Conservation (phyloP, 2,113 vertebrate species). For the Acrocephalus kingi region DNA sequence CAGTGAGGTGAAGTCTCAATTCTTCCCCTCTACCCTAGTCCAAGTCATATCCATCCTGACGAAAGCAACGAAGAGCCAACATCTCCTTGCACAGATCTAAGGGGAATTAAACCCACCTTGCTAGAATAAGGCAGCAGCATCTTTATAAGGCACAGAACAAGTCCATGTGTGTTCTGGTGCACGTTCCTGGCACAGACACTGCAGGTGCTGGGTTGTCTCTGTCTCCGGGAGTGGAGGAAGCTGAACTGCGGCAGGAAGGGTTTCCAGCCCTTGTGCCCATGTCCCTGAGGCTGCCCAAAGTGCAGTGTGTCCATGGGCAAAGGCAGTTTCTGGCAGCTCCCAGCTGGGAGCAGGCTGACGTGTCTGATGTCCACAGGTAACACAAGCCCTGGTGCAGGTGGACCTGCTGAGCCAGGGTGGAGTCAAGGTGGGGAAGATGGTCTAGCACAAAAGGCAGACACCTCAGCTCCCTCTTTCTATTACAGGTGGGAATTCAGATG, state of each 20-base stretch:
- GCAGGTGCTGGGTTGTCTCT: background rate
- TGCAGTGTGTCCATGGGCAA: accelerated
- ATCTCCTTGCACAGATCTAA: background rate
- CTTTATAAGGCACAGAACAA: background rate
- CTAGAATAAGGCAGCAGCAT: background rate
- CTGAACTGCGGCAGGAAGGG: background rate
- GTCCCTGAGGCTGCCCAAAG: background rate
- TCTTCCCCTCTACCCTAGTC: background rate
- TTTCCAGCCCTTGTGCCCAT: background rate
- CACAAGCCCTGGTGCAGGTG: background rate
- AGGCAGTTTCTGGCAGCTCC: background rate
- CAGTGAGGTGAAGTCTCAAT: background rate
- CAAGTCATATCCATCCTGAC: background rate
- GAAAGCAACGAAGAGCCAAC: accelerated
- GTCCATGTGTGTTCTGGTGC: background rate
- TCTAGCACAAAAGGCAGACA: background rate
- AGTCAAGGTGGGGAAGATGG: background rate
- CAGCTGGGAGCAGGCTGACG: background rate
- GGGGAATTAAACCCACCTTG: background rate
- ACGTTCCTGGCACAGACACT: background rate
- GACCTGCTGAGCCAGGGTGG: background rate
- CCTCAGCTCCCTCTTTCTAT: background rate
- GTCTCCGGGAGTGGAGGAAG: background rate
- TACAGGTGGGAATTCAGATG: background rate
- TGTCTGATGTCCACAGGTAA: background rate